Conservation (phyloP, 2,113 vertebrate genomes). For the Larimichthys polyactis region DNA sequence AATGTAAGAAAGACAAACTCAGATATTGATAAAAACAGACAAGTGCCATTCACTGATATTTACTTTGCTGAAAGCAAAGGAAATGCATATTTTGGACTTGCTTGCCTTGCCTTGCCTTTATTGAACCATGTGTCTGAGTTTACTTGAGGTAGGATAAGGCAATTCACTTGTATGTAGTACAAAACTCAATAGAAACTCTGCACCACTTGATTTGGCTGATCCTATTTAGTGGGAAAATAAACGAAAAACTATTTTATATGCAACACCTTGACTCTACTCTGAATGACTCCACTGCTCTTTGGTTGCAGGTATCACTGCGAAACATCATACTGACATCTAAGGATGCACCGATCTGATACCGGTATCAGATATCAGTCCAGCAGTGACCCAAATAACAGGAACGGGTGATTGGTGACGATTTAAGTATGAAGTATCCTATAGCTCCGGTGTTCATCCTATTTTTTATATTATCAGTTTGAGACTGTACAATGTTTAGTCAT, state of each 20-base stretch:
- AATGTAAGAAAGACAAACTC: neutral
- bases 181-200: neutral
- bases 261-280: neutral
- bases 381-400: too few relatives aligned
- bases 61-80: neutral
- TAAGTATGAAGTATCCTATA: too few relatives aligned
- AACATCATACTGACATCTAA: neutral
- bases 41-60: neutral
- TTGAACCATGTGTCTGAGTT: neutral
- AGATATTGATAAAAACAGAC: too few relatives aligned
- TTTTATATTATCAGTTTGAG: too few relatives aligned
- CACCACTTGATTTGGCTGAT: neutral
- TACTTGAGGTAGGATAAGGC: neutral
- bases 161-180: neutral
- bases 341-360: too few relatives aligned
- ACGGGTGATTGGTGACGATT: too few relatives aligned
- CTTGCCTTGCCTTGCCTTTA: neutral
- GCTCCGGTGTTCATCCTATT: too few relatives aligned
- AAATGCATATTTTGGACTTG: neutral
- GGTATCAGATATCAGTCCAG: too few relatives aligned
- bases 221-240: neutral
- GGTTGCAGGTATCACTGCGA: neutral
- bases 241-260: neutral
- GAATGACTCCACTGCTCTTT: constrained; percentile 2
- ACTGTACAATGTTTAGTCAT: too few relatives aligned